phyloP scores from a whole-genome alignment of 2,797 vertebrate genomes.

The Prionace glauca region DNA sequence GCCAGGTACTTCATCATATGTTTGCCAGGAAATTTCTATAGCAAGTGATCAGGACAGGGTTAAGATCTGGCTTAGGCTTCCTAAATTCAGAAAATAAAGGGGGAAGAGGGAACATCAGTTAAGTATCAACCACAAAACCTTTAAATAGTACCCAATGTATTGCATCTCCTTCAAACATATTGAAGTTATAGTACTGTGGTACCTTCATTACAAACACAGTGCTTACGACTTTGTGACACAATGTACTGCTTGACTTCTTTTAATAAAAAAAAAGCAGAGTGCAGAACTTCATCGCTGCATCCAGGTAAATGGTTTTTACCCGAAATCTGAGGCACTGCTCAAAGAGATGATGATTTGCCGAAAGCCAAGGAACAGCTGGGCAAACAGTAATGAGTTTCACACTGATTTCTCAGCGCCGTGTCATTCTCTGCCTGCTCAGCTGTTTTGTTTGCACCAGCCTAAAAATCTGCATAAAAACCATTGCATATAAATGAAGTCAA shows the following conservation, averaged over 20 bases:
- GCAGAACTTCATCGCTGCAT: background rate
- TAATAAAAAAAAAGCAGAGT: background rate
- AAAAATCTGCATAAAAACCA: slow-evolving; percentile 34
- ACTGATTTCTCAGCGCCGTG: background rate
- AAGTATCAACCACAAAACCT: background rate
- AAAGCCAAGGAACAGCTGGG: slow-evolving; percentile 25
- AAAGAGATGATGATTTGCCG: background rate
- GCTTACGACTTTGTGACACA: background rate
- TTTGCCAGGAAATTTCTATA: background rate
- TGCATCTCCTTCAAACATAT: background rate
- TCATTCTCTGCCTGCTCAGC: slow-evolving; percentile 27
- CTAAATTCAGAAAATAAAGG: background rate
- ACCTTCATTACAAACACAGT: background rate
- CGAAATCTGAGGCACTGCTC: background rate
- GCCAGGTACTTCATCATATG: background rate
- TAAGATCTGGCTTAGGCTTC: background rate
- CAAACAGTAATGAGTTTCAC: slow-evolving; percentile 32
- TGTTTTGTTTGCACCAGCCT: slow-evolving; percentile 9
- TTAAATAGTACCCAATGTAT: background rate
- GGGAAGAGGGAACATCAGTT: no score
- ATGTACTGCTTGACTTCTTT: background rate
- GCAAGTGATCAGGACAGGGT: background rate
- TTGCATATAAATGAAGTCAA: slow-evolving; percentile 32
- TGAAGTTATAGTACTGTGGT: background rate
- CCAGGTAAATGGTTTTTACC: background rate